Base-by-base conservation (phyloP, 1,140 invertebrate species). In the Lamellibrachia luymesi region DNA sequence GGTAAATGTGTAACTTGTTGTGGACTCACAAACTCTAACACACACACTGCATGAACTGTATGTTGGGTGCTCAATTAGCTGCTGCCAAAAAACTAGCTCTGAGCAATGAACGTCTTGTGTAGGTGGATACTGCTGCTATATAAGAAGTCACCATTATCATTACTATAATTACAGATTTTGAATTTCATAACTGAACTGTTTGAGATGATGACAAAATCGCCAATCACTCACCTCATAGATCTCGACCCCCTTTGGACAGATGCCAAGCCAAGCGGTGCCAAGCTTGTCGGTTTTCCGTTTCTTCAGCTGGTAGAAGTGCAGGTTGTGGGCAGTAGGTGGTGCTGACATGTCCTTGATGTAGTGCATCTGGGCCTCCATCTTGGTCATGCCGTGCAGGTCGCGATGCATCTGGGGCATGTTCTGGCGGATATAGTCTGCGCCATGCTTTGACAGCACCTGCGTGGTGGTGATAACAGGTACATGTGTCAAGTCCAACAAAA, bases 311-410 rank as follows among this genome's bases (percentile, higher is more conserved):
- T 98, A 99, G 92, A 99, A 97, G 96, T 99, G 99, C 89, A 98
- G 97, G 96, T 99, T 99, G 94, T 98, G 98, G 94, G 98, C 98
- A 95, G 98, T 97, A 94, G 98, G 98, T 92, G 98, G 96, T 92
- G 97, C 97, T 95, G 98, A 98, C 90, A 98, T 98, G 97, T 99
- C 98, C 94, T 98, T 97, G 95, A 90, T 92, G 90, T 92, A 93
- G 51, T 98, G 97, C 50, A 97, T 96, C 95, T 99, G 97, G 49
- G 98, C 98, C 95, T 98, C 98, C 92, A 97, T 97, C 93, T 97
- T 97, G 13, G 97, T 97, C 94, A 98, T 96, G 38, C 98, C 98
- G 89, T 97, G 96, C 95, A 98, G 98, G 94, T 98, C 98, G 89
- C 97, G 96, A 95, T 98, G 98, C 94, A 97, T 95, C 52, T 97